phyloP scores from a whole-genome alignment of 2,113 vertebrate genomes.

The Oryzias woworae region DNA sequence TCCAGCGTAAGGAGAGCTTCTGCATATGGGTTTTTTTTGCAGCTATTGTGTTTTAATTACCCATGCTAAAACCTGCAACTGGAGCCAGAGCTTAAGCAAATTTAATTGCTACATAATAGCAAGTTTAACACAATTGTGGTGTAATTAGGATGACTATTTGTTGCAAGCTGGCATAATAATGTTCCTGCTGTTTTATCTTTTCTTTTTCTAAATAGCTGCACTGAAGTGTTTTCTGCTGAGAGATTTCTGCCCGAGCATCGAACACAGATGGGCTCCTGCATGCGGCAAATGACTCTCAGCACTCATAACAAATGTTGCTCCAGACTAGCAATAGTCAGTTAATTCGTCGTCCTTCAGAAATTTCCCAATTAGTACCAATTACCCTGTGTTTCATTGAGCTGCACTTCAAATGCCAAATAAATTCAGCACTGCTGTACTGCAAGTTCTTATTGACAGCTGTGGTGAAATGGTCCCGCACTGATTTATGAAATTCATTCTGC shows the following conservation, averaged over 20 bases:
- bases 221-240: conserved; percentile 48
- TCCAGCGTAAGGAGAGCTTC: conserved; percentile 56
- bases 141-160: conserved; percentile 74
- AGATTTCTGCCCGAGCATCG: conserved; percentile 53
- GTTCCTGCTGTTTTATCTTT: conserved; percentile 38
- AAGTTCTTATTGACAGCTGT: conserved; percentile 32
- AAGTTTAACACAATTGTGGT: conserved; percentile 75
- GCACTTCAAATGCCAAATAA: conserved; percentile 34
- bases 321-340: conserved; percentile 35
- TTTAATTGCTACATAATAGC: conserved; percentile 76
- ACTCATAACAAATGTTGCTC: conserved; percentile 57
- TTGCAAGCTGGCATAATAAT: conserved; percentile 63
- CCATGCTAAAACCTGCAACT: conserved; percentile 69
- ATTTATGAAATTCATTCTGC: conserved; percentile 26
- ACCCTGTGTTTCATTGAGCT: conserved; percentile 35
- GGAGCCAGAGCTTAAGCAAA: conserved; percentile 59
- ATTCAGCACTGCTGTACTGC: conserved; percentile 4
- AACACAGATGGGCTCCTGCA: conserved; percentile 67
- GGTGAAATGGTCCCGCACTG: conserved; percentile 14
- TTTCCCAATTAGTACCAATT: conserved; percentile 70
- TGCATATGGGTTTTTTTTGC: conserved; percentile 57
- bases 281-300: conserved; percentile 60
- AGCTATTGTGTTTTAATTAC: conserved; percentile 71
- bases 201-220: conserved; percentile 25
- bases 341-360: conserved; percentile 43